A percentile compares a stretch with the other conserved stretches of the same genome.
phyloP scores from a whole-genome alignment of 2,888 invertebrate genomes.

The Operophtera brumata region DNA sequence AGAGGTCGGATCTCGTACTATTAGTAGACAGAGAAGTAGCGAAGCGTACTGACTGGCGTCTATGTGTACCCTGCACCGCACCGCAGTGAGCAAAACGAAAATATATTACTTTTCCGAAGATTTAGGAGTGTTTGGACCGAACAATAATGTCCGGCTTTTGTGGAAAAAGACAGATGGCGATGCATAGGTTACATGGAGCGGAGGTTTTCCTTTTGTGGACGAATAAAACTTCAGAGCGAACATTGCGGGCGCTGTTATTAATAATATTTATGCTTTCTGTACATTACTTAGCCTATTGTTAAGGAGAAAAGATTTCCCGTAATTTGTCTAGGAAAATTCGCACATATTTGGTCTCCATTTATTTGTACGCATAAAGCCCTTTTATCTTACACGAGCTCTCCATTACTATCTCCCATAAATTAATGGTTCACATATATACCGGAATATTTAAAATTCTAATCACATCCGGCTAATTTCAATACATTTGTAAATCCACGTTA shows the following conservation, averaged over 20 bases:
- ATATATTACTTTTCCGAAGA: conserved; percentile 82
- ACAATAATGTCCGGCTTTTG: conserved; percentile 82
- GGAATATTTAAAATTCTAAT: conserved; percentile 39
- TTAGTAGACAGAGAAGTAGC: conserved; percentile 73
- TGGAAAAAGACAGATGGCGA: conserved; percentile 81
- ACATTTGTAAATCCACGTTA: conserved; percentile 38
- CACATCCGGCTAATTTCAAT: conserved; percentile 51
- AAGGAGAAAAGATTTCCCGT: conserved; percentile 56
- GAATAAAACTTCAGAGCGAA: conserved; percentile 71
- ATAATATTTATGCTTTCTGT: conserved; percentile 74
- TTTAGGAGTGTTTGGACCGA: conserved; percentile 82
- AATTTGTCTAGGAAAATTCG: conserved; percentile 46
- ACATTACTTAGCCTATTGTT: conserved; percentile 62
- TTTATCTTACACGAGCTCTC: no score
- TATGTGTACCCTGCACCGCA: conserved; percentile 61
- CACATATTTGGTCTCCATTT: conserved; percentile 3
- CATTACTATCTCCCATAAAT: no score
- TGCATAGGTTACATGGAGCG: conserved; percentile 77
- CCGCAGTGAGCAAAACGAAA: conserved; percentile 81
- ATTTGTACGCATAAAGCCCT: no score
- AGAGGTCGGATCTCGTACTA: no score
- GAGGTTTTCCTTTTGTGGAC: conserved; percentile 77
- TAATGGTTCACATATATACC: background rate
- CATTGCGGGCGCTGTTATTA: conserved; percentile 68
- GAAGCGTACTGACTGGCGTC: conserved; percentile 65